Conservation (phyloP, 2,113 vertebrate species). For the Suricata suricatta region DNA sequence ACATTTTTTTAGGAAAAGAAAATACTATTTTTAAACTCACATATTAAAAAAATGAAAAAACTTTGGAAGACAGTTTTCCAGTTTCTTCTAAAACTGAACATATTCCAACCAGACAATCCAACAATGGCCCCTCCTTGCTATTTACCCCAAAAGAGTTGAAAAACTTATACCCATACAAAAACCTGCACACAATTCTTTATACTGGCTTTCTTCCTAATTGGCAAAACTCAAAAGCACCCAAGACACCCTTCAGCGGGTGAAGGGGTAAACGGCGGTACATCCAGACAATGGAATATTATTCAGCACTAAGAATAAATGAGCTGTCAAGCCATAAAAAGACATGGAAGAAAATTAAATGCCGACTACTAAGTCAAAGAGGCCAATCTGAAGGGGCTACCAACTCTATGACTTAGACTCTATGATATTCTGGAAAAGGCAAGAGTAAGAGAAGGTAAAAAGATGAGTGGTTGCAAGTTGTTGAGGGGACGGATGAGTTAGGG, state of each 20-base stretch:
- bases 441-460: neutral
- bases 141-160: neutral
- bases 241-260: neutral
- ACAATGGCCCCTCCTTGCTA: neutral
- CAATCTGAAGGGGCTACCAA: neutral
- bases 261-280: neutral
- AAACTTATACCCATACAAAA: neutral
- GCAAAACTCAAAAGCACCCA: neutral
- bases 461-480: neutral
- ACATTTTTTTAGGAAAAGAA: slow-evolving; percentile 13
- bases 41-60: neutral
- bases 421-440: neutral
- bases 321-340: neutral
- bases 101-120: neutral
- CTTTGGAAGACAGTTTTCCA: neutral
- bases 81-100: neutral
- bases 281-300: neutral
- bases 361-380: neutral
- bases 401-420: neutral
- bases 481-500: neutral
- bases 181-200: neutral
- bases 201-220: neutral
- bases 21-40: neutral
- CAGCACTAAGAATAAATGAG: neutral
- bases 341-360: neutral